Base-by-base conservation (phyloP, 2,113 vertebrate species). In the Poecilia latipinna region DNA sequence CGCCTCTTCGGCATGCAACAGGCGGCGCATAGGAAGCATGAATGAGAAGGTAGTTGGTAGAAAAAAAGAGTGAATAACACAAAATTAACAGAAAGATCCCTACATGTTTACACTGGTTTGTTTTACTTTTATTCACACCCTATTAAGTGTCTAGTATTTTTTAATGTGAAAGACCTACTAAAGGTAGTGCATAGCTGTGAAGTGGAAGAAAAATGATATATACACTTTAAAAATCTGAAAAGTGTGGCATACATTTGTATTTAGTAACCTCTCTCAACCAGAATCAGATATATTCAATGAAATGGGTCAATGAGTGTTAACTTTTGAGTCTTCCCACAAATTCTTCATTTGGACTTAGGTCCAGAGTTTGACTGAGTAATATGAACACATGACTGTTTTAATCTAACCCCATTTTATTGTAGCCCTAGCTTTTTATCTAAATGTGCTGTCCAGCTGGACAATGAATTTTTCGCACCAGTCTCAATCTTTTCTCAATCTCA, bases 1-100 rank as follows among this genome's bases (percentile, higher is more conserved):
- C 68, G 84, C 76, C 78, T 89, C 42, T 72, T 64, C 69, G 39
- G 74, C 69, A 70, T 60, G 79, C 33, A 73, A 64, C 51, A 79
- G 62, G 62, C 72, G 69, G 70, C 74, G 77, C 64, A 78, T 61
- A 54, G 31, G 48, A 77, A 19, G 82, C 17, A 82, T 61, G 63
- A 66, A 54, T 15, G 39, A 54, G 51, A 32, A 61, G 75, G 68
- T 6, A 29, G 29, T 19, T 42, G 48, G 61, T 54, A 28, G 12
- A 68, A 6, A 77, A 12, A 26, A 62, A 73, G 10, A 35, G 17
- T 42, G 2, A 63, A 44, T 74, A 28, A 1, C 42, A 24, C n/a
- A 24, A 35, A n/a, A 42, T 28, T 10, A 67, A 32, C 1, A 32
- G 29, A 17, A 63, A 54, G 8, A n/a, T 48, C 1, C 44, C 44